Conservation (phyloP, 2,797 vertebrate genomes). For the Dermochelys coriacea region DNA sequence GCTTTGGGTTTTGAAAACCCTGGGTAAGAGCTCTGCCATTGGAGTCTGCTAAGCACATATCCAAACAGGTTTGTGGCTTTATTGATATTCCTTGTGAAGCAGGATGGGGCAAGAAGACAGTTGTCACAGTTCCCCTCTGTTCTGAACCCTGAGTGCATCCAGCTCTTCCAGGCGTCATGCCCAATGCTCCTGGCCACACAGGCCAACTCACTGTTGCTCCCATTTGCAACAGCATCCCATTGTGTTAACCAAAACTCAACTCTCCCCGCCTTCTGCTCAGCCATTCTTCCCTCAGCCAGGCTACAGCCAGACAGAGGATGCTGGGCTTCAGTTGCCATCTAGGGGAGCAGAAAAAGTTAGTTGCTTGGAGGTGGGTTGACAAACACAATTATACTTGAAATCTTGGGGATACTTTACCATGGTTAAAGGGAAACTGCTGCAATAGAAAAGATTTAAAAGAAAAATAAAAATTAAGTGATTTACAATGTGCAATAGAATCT, state of each 20-base stretch:
- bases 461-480: not conserved
- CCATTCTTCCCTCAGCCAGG: not conserved
- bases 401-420: not conserved
- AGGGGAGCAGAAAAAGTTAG: conserved; percentile 60
- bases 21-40: too few species aligned
- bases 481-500: not conserved
- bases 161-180: not conserved
- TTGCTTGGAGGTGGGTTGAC: conserved; percentile 16
- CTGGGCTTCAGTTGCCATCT: conserved; percentile 66
- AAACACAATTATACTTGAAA: not conserved
- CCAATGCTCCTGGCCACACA: not conserved
- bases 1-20: too few species aligned
- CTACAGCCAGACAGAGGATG: not conserved
- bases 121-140: too few species aligned
- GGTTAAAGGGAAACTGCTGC: not conserved
- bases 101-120: too few species aligned
- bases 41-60: too few species aligned
- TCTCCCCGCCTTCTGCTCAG: conserved; percentile 21
- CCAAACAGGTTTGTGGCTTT: too few species aligned
- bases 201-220: not conserved
- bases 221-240: not conserved
- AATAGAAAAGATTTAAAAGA: not conserved
- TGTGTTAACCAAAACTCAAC: not conserved
- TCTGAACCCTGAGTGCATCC: not conserved
- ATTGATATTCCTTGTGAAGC: too few species aligned